Evolutionary conservation across 1,140 invertebrate genomes (phyloP).

Genomic region (Cylas formicarius): DNA sequence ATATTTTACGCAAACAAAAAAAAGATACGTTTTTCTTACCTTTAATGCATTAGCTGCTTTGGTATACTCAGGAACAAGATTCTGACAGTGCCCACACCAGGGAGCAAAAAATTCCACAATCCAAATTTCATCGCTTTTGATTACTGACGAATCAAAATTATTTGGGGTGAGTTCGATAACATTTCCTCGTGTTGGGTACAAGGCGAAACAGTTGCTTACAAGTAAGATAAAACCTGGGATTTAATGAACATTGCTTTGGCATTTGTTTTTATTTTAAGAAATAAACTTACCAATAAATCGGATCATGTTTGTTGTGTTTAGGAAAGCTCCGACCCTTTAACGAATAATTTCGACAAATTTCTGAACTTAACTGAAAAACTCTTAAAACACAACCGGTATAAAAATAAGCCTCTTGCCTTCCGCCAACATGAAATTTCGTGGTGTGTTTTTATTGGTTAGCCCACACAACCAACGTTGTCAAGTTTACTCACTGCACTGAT

Average conservation of each 20-base stretch:
- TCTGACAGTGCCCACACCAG: constrained; percentile 86
- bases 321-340: too few relatives aligned
- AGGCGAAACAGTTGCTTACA: constrained; percentile 41
- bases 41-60: constrained; percentile 84
- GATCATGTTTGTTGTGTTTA: too few relatives aligned
- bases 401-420: too few relatives aligned
- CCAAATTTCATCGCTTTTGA: constrained; percentile 81
- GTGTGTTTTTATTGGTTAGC: too few relatives aligned
- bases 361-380: too few relatives aligned
- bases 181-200: constrained; percentile 75
- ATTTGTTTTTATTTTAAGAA: neutral
- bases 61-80: constrained; percentile 76
- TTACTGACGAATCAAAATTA: constrained; percentile 86
- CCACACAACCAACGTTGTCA: too few relatives aligned
- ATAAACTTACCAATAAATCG: too few relatives aligned
- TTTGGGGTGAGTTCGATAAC: constrained; percentile 84
- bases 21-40: constrained; percentile 43
- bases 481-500: too few relatives aligned
- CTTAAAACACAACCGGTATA: too few relatives aligned
- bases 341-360: too few relatives aligned
- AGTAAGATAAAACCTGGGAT: constrained; percentile 22
- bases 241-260: too few relatives aligned
- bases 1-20: constrained; percentile 6
- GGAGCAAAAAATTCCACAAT: constrained; percentile 92
- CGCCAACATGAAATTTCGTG: too few relatives aligned